Evolutionary conservation across 1,140 invertebrate genomes (phyloP), one percentile per base, ranked within the genome.

Genomic region (Brachionus angularis): DNA sequence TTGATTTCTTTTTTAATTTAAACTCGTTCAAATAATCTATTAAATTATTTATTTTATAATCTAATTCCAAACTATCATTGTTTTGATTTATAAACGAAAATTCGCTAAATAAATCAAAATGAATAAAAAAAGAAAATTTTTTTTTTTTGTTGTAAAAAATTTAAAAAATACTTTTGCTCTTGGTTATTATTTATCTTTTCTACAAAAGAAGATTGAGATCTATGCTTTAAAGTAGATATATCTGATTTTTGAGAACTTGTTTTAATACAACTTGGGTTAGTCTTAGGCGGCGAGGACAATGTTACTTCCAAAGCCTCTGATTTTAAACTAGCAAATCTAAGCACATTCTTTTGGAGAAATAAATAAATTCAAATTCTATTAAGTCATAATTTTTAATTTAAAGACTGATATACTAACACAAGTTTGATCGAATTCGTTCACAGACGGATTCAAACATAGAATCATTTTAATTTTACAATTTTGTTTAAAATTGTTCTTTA

Each of bases 401-500:
- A 44, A 44, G n/a, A n/a, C n/a, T n/a, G n/a, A n/a, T n/a, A n/a
- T n/a, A 44, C n/a, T 64, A 42, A 64, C 61, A 47, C 42, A 47
- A 46, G 62, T 47, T 8, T 67, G 5, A 14, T 25, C 21, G 3
- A 67, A 25, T 16, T 67, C 62, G 8, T 50, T 88, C 29, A 86
- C 83, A 50, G 88, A 85, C 0, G 95, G 96, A 84, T 98, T 98
- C 5, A 95, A 86, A 81, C 96, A 99, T 4, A 99, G 89, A 62
- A 98, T 87, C 94, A 98, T 98, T 72, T 89, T 84, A 0, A 98
- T 91, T 76, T 89, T 88, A 3, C 95, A 95, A 78, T 95, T 89
- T 1, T 95, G 94, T 80, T 98, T 95, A 81, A 99, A 98, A 80
- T 91, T 98, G 77, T 90, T 96, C 80, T 98, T 98, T 78, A 99